phyloP scores from a whole-genome alignment of 2,113 vertebrate genomes.

The Hippolais icterina region DNA sequence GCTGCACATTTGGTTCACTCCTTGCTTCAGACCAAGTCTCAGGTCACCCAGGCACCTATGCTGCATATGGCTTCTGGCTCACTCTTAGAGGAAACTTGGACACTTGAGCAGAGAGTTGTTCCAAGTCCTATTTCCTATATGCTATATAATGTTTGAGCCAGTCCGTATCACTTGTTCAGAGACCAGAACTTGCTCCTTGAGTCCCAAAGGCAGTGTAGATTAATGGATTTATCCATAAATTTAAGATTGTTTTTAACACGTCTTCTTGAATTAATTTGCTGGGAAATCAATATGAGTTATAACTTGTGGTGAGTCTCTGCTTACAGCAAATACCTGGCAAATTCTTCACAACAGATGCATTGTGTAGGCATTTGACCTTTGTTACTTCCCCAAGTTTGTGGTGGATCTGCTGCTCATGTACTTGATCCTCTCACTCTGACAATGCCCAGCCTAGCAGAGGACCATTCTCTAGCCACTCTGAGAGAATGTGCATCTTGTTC shows the following conservation, averaged over 20 bases:
- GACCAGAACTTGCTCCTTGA: neutral
- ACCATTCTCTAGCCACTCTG: neutral
- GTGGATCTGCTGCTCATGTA: neutral
- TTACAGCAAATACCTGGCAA: neutral
- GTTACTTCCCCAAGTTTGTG: neutral
- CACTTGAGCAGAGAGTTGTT: neutral
- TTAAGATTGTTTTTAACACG: neutral
- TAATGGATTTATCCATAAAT: neutral
- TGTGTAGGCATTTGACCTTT: neutral
- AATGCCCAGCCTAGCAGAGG: neutral
- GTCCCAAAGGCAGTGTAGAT: neutral
- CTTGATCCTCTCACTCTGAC: neutral
- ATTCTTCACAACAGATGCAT: neutral
- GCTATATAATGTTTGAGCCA: neutral
- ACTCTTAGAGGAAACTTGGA: conserved; percentile 18
- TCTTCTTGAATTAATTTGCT: neutral
- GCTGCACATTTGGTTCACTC: neutral
- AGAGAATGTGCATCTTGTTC: neutral
- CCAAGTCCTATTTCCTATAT: neutral
- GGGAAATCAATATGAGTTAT: neutral
- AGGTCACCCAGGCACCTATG: neutral
- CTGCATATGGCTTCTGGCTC: neutral
- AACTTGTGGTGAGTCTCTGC: neutral
- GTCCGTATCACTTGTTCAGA: conserved; percentile 6
- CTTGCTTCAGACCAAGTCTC: neutral